phyloP scores from a whole-genome alignment of 2,888 invertebrate species.

The Atethmia centrago region DNA sequence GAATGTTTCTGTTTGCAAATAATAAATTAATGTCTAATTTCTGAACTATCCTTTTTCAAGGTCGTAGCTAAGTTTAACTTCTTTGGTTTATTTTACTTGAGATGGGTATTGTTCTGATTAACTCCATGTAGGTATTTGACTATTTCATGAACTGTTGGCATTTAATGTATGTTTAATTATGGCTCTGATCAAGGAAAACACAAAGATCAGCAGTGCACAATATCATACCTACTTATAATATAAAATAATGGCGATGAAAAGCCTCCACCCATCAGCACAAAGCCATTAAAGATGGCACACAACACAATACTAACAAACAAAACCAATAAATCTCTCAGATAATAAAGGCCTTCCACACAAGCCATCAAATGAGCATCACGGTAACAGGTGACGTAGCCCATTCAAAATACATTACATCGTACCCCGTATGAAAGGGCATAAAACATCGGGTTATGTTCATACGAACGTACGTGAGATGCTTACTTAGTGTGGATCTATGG shows the following conservation, averaged over 20 bases:
- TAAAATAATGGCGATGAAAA: neutral
- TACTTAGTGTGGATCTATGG: conserved; percentile 15
- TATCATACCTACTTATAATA: neutral
- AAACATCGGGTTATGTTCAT: conserved; percentile 61
- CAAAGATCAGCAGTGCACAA: too few species aligned
- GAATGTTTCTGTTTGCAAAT: neutral
- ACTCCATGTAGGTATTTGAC: too few species aligned
- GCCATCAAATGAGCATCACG: conserved; percentile 57
- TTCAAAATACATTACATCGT: conserved; percentile 65
- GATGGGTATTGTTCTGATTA: too few species aligned
- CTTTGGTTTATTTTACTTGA: too few species aligned
- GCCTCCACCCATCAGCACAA: neutral
- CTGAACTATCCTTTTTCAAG: neutral
- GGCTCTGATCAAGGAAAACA: too few species aligned
- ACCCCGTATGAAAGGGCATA: conserved; percentile 57
- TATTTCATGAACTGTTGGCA: too few species aligned
- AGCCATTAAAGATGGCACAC: conserved; percentile 27
- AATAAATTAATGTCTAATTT: neutral
- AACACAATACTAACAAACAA: conserved; percentile 37
- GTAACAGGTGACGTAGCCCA: conserved; percentile 63
- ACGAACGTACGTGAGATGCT: conserved; percentile 52
- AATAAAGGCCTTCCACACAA: conserved; percentile 56
- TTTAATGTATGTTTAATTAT: neutral
- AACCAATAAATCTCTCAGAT: conserved; percentile 51
- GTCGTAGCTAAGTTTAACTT: neutral